Evolutionary conservation across 2,888 invertebrate genomes (phyloP).

Genomic region (Thysanoteuthis rhombus): DNA sequence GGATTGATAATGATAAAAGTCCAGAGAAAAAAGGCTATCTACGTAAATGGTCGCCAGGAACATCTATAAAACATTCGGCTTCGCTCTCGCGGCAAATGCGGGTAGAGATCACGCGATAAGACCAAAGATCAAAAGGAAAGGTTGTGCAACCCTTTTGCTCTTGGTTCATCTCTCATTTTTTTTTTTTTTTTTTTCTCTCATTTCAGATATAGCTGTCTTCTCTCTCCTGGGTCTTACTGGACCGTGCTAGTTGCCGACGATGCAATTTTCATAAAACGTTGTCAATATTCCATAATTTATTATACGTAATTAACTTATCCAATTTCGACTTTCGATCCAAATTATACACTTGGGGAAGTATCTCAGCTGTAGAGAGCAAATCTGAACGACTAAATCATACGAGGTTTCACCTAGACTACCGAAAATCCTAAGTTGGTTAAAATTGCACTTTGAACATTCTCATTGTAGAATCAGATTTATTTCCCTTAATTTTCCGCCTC

Average conservation of each 20-base stretch:
- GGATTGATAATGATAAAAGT: background rate
- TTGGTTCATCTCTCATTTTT: background rate
- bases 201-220: background rate
- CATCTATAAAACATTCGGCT: background rate
- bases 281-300: background rate
- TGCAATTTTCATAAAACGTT: background rate
- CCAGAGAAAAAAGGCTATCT: background rate
- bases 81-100: background rate
- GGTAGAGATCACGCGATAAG: background rate
- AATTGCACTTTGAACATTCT: no score
- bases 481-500: no score
- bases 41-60: background rate
- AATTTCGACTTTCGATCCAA: background rate
- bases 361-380: background rate
- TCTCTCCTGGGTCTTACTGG: background rate
- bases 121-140: background rate
- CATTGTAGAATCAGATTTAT: no score
- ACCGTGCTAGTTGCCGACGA: background rate
- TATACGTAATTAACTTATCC: constrained; percentile 12
- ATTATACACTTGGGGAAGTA: background rate
- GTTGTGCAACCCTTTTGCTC: background rate
- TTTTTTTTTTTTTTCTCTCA: background rate
- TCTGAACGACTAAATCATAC: no score
- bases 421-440: no score
- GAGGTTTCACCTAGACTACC: no score